A percentile compares a stretch with the other conserved stretches of the same genome.
These are phyloP conservation scores for cattle (Bos taurus) DNA, from an alignment of 2,113 vertebrate genomes.

Conservation along the genomic window ARS-UCD2.0 NC_037346.1:36691501-36692000, in stretches of 20 bases:
- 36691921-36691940: background rate
- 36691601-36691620: background rate
- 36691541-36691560: fast-evolving
- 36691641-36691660: fast-evolving
- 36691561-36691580: background rate
- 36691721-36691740: background rate
- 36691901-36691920: background rate
- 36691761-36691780: background rate
- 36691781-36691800: background rate
- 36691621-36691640: background rate
- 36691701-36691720: background rate
- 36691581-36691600: background rate
- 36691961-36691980: no score
- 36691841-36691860: fast-evolving
- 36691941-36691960: background rate
- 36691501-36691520: fast-evolving
- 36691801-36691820: background rate
- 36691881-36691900: fast-evolving
- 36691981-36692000: fast-evolving
- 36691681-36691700: background rate
- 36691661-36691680: background rate
- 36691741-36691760: background rate
- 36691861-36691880: background rate
- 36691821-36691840: fast-evolving
- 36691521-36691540: background rate